phyloP scores from a whole-genome alignment of 2,888 invertebrate genomes.

The Cerceris rybyensis region DNA sequence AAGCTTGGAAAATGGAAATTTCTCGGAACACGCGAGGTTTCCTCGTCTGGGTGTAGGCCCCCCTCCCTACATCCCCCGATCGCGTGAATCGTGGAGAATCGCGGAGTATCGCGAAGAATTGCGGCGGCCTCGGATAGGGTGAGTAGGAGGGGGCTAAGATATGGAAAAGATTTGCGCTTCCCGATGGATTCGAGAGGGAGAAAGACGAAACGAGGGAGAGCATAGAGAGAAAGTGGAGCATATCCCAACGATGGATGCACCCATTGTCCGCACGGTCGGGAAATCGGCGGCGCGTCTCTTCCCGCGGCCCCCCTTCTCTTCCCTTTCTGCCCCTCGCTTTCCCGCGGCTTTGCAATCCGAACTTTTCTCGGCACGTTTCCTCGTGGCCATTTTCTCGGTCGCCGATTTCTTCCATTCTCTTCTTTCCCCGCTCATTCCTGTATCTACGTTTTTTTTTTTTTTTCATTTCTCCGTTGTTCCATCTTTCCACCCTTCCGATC shows the following conservation, averaged over 20 bases:
- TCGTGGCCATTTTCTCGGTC: not conserved
- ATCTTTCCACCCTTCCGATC: too few relatives aligned
- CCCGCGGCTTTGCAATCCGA: slow-evolving; percentile 1
- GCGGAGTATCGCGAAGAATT: not conserved
- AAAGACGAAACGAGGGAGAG: not conserved
- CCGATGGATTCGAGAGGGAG: not conserved
- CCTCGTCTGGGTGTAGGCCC: not conserved
- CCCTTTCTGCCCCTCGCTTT: slow-evolving; percentile 1
- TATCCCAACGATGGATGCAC: slow-evolving; percentile 54
- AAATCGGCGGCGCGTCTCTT: slow-evolving; percentile 26
- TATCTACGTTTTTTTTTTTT: slow-evolving; percentile 2
- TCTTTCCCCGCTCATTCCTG: not conserved
- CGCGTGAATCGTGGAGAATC: not conserved
- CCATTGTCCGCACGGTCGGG: slow-evolving; percentile 55
- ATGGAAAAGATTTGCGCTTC: not conserved
- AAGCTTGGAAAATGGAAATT: too few relatives aligned
- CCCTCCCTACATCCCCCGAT: too few relatives aligned
- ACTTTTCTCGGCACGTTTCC: not conserved
- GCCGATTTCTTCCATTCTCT: not conserved
- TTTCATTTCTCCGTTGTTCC: slow-evolving; percentile 1
- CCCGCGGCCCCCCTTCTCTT: not conserved
- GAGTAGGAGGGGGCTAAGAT: not conserved
- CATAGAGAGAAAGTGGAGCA: slow-evolving; percentile 59
- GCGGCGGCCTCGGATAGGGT: not conserved
- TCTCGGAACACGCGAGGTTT: not conserved